These are phyloP conservation scores for Nymphalis io DNA, from an alignment of 1,140 invertebrate genomes.

Conservation along the genomic window DNA sequence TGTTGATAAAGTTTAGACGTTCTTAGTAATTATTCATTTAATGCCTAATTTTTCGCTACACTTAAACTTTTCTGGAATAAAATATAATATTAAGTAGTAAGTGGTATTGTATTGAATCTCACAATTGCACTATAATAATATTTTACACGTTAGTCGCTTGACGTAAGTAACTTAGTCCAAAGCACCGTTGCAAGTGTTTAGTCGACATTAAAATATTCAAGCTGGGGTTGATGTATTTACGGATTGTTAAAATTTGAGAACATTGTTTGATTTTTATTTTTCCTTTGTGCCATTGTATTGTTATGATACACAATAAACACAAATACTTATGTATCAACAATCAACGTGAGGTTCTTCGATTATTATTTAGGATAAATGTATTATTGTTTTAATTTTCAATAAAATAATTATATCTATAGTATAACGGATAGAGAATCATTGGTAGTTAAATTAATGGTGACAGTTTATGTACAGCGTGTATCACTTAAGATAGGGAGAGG, in stretches of 20 bases:
- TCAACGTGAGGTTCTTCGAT: not conserved
- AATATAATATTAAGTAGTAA: too few relatives aligned
- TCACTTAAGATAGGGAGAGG: too few relatives aligned
- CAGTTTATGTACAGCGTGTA: too few relatives aligned
- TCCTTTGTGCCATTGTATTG: constrained; percentile 34
- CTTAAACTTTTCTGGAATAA: too few relatives aligned
- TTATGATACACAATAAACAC: constrained; percentile 28
- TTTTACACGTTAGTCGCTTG: too few relatives aligned
- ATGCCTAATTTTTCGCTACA: too few relatives aligned
- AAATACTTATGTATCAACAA: constrained; percentile 6
- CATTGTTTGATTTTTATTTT: constrained; percentile 55
- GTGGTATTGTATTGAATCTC: too few relatives aligned
- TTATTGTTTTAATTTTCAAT: not conserved
- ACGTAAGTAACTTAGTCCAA: constrained; percentile 5
- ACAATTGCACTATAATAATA: too few relatives aligned
- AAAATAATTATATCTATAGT: not conserved
- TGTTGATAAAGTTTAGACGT: too few relatives aligned
- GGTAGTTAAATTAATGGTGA: too few relatives aligned
- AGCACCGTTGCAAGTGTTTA: constrained; percentile 46
- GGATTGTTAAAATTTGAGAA: constrained; percentile 60
- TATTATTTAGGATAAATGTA: not conserved
- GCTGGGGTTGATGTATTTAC: constrained; percentile 61
- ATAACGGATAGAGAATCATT: too few relatives aligned
- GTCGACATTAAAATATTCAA: constrained; percentile 65
- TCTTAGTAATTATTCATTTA: too few relatives aligned